A percentile compares a stretch with the other conserved stretches of the same genome.
phyloP scores from a whole-genome alignment of 2,888 invertebrate species.

The Pachydiplax longipennis region DNA sequence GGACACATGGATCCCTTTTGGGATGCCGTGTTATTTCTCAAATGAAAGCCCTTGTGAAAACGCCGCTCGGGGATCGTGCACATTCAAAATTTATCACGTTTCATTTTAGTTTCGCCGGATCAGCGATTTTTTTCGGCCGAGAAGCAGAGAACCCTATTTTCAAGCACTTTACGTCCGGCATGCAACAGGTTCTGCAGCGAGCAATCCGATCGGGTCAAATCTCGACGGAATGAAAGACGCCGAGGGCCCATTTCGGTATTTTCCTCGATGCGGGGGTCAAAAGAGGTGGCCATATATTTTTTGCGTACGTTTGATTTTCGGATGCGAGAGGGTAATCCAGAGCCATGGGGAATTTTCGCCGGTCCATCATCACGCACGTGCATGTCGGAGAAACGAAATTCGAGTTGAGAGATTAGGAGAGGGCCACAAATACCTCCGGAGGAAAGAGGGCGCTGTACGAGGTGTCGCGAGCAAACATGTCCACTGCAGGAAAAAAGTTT shows the following conservation, averaged over 20 bases:
- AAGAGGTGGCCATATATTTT: neutral
- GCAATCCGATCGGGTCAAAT: neutral
- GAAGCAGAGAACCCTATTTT: neutral
- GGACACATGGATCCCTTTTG: too few species aligned
- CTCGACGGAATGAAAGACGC: neutral
- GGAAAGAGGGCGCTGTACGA: too few species aligned
- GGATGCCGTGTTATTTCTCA: too few species aligned
- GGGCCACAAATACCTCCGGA: too few species aligned
- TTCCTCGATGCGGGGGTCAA: neutral
- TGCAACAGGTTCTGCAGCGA: neutral
- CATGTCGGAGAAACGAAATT: neutral
- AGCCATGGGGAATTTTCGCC: neutral
- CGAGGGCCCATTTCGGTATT: neutral
- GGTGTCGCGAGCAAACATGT: too few species aligned
- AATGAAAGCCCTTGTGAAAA: too few species aligned
- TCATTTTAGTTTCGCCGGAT: neutral
- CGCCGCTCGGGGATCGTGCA: too few species aligned
- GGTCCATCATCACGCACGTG: neutral
- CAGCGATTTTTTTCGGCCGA: neutral
- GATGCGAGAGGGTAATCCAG: neutral
- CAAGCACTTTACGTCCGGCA: neutral
- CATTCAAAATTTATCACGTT: too few species aligned
- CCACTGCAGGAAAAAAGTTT: too few species aligned
- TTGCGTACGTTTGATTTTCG: neutral
- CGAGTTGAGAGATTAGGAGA: neutral